Percentiles rank a stretch among this genome's conserved stretches.
Conservation (phyloP, 2,797 vertebrate genomes). For the Oophaga sylvatica region DNA sequence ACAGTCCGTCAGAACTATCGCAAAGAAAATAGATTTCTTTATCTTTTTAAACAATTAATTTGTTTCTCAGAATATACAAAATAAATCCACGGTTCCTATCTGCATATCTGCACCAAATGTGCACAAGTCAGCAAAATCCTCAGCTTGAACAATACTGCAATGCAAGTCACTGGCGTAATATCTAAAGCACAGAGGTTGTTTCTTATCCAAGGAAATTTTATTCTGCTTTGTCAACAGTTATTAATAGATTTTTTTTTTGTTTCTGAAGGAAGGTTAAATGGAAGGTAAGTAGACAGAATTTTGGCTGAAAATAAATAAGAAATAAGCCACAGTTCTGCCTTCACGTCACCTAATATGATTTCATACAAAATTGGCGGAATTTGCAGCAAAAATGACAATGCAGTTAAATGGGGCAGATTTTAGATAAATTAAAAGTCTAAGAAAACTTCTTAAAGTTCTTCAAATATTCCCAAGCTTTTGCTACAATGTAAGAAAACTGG, state of each 20-base stretch:
- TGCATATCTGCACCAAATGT: not conserved
- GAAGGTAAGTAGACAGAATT: not conserved
- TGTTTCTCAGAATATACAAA: not conserved
- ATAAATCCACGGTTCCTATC: not conserved
- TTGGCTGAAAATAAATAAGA: not conserved
- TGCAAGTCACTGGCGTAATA: not conserved
- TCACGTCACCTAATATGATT: not conserved
- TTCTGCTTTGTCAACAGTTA: conserved; percentile 3
- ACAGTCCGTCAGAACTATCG: not conserved
- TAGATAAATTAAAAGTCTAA: not conserved
- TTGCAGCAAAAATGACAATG: not conserved
- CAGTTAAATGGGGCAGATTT: not conserved
- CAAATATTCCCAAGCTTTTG: not conserved
- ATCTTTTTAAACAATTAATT: not conserved
- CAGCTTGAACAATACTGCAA: not conserved
- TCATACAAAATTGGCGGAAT: not conserved
- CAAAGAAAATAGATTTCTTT: not conserved
- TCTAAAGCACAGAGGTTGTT: conserved; percentile 2
- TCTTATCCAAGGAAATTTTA: not conserved
- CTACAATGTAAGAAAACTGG: no score
- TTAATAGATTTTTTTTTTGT: not conserved
- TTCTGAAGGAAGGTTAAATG: not conserved
- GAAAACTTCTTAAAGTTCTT: not conserved
- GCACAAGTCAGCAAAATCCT: not conserved
- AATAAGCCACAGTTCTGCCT: not conserved